phyloP scores from a whole-genome alignment of 2,113 vertebrate genomes.

The Holacanthus passer region DNA sequence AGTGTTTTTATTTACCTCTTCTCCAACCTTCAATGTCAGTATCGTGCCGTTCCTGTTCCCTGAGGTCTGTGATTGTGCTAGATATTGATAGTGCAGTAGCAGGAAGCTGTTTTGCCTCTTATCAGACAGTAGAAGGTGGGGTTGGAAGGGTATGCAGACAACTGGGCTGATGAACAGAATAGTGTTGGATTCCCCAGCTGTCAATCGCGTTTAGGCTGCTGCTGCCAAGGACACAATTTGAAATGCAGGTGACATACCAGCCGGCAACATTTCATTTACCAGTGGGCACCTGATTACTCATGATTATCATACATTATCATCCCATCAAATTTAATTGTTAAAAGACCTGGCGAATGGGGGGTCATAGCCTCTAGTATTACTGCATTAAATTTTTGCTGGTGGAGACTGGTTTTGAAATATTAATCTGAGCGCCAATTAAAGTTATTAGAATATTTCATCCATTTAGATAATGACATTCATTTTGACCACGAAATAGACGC shows the following conservation, averaged over 20 bases:
- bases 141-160: constrained; percentile 49
- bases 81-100: constrained; percentile 77
- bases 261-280: constrained; percentile 90
- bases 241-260: constrained; percentile 94
- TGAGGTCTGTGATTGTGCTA: constrained; percentile 72
- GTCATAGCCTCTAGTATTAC: constrained; percentile 86
- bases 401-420: constrained; percentile 79
- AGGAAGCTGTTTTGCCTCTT: constrained; percentile 75
- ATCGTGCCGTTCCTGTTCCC: constrained; percentile 64
- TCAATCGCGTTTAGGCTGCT: constrained; percentile 84
- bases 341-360: constrained; percentile 81
- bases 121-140: constrained; percentile 54
- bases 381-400: constrained; percentile 69
- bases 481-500: constrained; percentile 31
- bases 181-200: constrained; percentile 84
- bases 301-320: constrained; percentile 99
- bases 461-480: constrained; percentile 46
- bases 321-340: constrained; percentile 94
- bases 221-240: constrained; percentile 89
- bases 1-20: constrained; percentile 50
- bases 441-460: constrained; percentile 64
- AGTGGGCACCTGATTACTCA: constrained; percentile 93
- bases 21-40: constrained; percentile 41
- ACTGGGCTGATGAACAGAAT: constrained; percentile 59
- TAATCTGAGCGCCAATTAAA: constrained; percentile 76